Conservation (phyloP, 2,888 invertebrate genomes). For the Sarcophaga rosellei region DNA sequence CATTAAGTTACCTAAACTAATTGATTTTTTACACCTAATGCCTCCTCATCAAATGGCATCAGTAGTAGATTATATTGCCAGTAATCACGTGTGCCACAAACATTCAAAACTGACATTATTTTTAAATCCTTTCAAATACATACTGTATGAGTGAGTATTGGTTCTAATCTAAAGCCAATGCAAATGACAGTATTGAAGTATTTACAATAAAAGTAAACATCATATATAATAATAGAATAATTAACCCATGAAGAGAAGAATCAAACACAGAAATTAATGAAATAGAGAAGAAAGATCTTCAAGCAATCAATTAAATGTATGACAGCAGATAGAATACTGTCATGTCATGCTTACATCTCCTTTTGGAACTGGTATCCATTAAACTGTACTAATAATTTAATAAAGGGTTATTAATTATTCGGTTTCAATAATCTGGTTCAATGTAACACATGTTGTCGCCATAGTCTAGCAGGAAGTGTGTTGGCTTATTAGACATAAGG, state of each 20-base stretch:
- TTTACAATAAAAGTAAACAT: background rate
- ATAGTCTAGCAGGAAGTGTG: no score
- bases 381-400: no score
- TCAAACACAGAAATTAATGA: background rate
- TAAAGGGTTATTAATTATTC: no score
- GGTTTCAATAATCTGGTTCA: no score
- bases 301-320: no score
- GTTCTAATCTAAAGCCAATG: background rate
- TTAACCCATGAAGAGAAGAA: background rate
- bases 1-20: conserved; percentile 13
- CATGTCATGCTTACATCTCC: no score
- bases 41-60: background rate
- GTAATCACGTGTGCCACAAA: background rate
- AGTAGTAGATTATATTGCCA: background rate
- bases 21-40: conserved; percentile 23
- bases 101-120: background rate
- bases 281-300: background rate
- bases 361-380: no score
- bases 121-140: background rate
- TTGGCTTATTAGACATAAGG: no score
- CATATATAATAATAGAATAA: background rate
- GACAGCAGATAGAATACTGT: no score
- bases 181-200: background rate
- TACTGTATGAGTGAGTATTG: background rate
- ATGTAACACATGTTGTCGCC: no score